A percentile compares a stretch with the other conserved stretches of the same genome.
Evolutionary conservation across 2,113 vertebrate species (phyloP).

Genomic region (Hippoglossus stenolepis): DNA sequence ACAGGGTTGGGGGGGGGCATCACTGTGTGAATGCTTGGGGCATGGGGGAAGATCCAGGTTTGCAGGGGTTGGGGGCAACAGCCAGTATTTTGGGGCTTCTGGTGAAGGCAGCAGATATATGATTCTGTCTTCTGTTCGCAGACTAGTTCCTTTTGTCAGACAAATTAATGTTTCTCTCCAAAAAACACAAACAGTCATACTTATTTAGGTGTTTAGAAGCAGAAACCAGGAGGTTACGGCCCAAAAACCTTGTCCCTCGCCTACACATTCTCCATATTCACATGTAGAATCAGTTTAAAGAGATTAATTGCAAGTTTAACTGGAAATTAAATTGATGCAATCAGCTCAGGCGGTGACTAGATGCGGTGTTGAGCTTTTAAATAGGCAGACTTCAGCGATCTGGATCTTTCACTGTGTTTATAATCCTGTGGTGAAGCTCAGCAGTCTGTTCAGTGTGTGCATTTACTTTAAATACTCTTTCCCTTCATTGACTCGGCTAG

Average conservation of each 20-base stretch:
- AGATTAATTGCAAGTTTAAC: not conserved
- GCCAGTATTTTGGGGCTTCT: not conserved
- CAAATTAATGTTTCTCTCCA: no score
- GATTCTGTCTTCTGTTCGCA: not conserved
- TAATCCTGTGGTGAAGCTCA: constrained; percentile 47
- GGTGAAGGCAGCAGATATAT: not conserved
- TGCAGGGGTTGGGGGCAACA: not conserved
- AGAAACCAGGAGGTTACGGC: no score
- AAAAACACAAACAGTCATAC: no score
- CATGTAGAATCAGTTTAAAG: not conserved
- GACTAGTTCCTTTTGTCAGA: no score
- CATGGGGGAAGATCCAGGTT: constrained; percentile 38
- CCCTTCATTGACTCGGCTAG: not conserved
- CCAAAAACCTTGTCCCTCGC: no score
- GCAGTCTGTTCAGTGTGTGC: constrained; percentile 16
- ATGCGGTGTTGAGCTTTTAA: not conserved
- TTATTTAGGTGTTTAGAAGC: no score
- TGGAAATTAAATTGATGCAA: not conserved
- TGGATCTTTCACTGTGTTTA: constrained; percentile 38
- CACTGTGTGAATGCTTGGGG: not conserved
- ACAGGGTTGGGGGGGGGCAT: no score
- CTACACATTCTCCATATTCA: no score
- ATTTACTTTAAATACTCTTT: not conserved
- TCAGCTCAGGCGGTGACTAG: not conserved
- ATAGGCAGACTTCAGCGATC: constrained; percentile 1